phyloP scores from a whole-genome alignment of 2,113 vertebrate species.

The Phodopus roborovskii region DNA sequence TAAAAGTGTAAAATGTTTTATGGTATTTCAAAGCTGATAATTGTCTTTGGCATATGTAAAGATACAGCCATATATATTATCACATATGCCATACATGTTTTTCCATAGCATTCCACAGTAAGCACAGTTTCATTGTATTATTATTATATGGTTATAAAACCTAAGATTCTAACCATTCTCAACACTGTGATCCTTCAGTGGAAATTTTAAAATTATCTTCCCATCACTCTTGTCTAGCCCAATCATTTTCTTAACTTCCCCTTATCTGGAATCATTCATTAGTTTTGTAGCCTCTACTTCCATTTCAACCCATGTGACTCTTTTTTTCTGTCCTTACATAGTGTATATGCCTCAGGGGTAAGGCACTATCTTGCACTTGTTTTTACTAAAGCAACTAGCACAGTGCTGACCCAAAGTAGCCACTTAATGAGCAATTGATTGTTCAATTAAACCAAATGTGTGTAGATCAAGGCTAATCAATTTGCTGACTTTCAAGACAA shows the following conservation, averaged over 20 bases:
- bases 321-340: background rate
- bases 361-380: background rate
- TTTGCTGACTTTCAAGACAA: background rate
- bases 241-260: background rate
- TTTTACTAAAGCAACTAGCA: background rate
- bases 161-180: background rate
- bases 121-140: background rate
- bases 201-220: background rate
- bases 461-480: background rate
- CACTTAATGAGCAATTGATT: slow-evolving; percentile 23
- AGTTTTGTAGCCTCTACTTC: background rate
- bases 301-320: background rate
- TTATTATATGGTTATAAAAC: background rate
- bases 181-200: background rate
- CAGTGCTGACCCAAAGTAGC: background rate
- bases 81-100: background rate
- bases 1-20: background rate
- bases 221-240: rapidly evolving
- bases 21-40: background rate
- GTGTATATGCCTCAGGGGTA: background rate
- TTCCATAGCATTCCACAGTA: background rate
- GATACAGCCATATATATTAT: background rate
- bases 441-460: slow-evolving; percentile 26
- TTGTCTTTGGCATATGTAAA: background rate
- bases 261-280: background rate